These are phyloP conservation scores for Acheta domesticus DNA, from an alignment of 2,888 invertebrate genomes.

Conservation along the genomic window DNA sequence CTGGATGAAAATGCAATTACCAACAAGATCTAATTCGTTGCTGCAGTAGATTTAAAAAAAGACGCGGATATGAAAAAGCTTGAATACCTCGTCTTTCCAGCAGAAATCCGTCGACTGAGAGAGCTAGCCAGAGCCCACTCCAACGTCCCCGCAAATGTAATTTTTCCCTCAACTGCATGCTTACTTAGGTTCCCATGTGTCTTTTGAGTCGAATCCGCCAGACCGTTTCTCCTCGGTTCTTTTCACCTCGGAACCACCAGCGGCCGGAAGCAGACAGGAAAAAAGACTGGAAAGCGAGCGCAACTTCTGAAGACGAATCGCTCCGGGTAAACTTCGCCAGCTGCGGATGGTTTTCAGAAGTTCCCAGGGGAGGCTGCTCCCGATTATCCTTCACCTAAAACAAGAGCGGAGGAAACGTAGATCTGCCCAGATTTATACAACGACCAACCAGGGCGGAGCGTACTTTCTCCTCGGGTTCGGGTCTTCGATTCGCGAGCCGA, in stretches of 20 bases:
- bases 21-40: no score
- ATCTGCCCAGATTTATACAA: neutral
- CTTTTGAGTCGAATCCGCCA: neutral
- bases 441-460: no score
- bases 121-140: no score
- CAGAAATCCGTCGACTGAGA: no score
- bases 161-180: no score
- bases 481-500: no score
- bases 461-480: no score
- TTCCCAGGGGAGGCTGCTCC: slow-evolving; percentile 4
- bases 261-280: neutral
- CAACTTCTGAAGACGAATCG: neutral
- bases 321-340: neutral
- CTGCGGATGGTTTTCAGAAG: neutral
- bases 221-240: neutral
- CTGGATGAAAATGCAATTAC: no score
- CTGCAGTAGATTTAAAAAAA: no score
- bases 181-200: neutral
- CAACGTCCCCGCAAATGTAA: no score
- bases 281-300: neutral
- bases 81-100: no score
- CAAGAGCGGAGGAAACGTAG: neutral
- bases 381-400: slow-evolving; percentile 18
- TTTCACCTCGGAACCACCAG: neutral
- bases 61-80: no score